These are phyloP conservation scores for Emydoidea blandingii DNA, from an alignment of 2,797 vertebrate genomes.

Conservation along the genomic window DNA sequence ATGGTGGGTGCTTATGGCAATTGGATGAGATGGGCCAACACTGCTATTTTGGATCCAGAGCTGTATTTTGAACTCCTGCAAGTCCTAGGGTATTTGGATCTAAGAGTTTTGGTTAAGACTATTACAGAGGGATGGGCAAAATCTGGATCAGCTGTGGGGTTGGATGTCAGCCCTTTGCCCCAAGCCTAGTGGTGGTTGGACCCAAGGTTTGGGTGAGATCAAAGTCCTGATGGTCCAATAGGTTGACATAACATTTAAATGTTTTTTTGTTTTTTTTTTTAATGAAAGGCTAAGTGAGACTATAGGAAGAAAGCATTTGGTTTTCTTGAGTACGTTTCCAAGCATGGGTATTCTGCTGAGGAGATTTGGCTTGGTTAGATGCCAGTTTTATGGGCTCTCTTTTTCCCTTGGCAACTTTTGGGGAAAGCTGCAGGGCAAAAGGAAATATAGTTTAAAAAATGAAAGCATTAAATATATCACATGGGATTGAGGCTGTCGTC, in stretches of 20 bases:
- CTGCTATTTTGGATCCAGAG: neutral
- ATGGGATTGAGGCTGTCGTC: neutral
- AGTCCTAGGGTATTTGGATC: neutral
- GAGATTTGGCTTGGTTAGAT: neutral
- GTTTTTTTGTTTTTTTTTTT: neutral
- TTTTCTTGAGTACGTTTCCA: neutral
- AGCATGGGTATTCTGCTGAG: neutral
- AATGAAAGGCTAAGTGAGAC: neutral
- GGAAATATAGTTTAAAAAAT: neutral
- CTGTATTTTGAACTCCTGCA: neutral
- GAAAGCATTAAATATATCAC: neutral
- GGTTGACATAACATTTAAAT: neutral
- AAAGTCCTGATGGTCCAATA: neutral
- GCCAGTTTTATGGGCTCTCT: accelerated
- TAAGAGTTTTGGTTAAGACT: neutral
- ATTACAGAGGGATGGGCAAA: neutral
- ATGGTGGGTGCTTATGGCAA: neutral
- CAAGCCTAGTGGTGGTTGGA: neutral
- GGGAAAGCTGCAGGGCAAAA: neutral
- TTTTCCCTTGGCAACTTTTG: neutral
- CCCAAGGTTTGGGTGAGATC: neutral
- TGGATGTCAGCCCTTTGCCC: neutral
- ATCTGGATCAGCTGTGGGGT: neutral
- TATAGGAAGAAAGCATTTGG: neutral
- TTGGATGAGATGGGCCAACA: neutral